Evolutionary conservation across 1,140 invertebrate genomes (phyloP), one percentile per base, ranked within the genome.

Genomic region (Lordiphosa clarofinis): DNA sequence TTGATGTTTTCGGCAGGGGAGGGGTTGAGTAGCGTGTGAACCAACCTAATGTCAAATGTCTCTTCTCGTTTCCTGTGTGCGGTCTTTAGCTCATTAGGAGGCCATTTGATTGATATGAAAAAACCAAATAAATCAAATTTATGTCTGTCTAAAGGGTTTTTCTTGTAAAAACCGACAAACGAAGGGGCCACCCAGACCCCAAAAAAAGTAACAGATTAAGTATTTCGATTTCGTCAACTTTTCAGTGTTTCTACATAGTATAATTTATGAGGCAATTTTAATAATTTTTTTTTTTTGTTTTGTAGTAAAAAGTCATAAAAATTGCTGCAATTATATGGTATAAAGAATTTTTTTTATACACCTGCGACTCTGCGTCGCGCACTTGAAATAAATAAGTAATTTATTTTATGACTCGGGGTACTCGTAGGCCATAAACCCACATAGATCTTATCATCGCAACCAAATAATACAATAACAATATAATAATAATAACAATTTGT

Each of bases 371-470:
- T 54, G 35, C 15, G 52, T 40, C 15, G 42, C 37, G 21, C 71
- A 75, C 58, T 75, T 49, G 76, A 82, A 81, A 81, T 82, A 81
- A 82, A 84, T 82, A 82, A 82, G 62, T 84, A 73, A 84, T 73
- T 82, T 84, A 81, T 82, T 82, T 82, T 82, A 82, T 82, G 79
- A 73, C 21, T 39, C 46, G 28, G 37, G 56, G 36, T 24, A 52
- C 65, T 48, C 43, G 49, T 47, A 15, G 28, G 50, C 57, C 56
- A 61, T 70, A 81, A 70, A 54, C 56, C 69, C 60, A 56, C 57
- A 60, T 81, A 76, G 76, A 81, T 81, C 72, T 81, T 81, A 81
- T 81, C 78, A 75, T 46, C 33, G 49, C 53, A 65, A 46, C 31
- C 56, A 84, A 72, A 74, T 82, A 82, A 81, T 82, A 68, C 76